Conservation (phyloP, 2,888 invertebrate genomes). For the Leptogaster cylindrica region DNA sequence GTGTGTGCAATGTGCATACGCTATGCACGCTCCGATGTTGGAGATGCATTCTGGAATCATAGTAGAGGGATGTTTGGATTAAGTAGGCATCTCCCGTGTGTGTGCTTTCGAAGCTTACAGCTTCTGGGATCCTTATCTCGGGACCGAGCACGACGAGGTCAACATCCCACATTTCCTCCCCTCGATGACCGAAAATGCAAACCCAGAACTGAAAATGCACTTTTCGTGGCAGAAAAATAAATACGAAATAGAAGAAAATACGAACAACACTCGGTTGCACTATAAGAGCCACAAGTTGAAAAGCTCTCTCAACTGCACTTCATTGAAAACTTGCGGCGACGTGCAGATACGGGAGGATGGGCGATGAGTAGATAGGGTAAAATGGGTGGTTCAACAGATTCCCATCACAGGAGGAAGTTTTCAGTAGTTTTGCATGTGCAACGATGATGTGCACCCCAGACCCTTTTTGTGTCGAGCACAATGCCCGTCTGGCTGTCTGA, state of each 20-base stretch:
- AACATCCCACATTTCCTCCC: neutral
- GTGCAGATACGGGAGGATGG: neutral
- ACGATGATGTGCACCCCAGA: neutral
- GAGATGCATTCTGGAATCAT: no score
- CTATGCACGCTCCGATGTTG: slow-evolving; percentile 8
- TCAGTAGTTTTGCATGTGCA: slow-evolving; percentile 36
- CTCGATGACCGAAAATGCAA: slow-evolving; percentile 7
- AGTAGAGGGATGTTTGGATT: no score
- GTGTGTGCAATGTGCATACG: neutral
- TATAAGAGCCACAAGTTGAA: slow-evolving; percentile 26
- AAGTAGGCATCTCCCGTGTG: no score
- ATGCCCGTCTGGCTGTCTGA: slow-evolving; percentile 20
- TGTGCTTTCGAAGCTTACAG: slow-evolving; percentile 33
- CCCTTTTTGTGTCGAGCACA: neutral
- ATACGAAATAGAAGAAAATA: no score
- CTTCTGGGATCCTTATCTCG: slow-evolving; percentile 12
- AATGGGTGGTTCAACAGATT: no score
- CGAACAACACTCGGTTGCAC: slow-evolving; percentile 18
- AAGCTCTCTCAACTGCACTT: slow-evolving; percentile 25
- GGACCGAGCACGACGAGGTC: neutral
- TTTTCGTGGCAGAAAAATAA: neutral
- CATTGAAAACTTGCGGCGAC: slow-evolving; percentile 27
- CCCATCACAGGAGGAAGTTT: neutral
- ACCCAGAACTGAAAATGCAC: slow-evolving; percentile 20
- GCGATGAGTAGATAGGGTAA: neutral